These are phyloP conservation scores for Penaeus japonicus DNA, from an alignment of 1,140 invertebrate genomes.

Conservation along the genomic window DNA sequence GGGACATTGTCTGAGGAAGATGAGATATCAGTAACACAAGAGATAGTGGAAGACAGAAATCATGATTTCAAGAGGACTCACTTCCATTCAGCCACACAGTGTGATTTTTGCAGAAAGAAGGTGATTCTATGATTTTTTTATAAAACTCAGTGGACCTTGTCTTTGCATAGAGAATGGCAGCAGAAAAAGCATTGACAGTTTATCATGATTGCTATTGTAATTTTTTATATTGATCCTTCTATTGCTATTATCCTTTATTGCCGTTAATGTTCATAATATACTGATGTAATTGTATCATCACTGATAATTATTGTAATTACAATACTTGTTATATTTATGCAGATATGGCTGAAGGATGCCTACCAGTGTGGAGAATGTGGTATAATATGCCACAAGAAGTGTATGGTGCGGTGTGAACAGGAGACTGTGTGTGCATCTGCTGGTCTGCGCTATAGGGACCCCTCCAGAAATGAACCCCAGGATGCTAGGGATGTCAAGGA, in stretches of 20 bases:
- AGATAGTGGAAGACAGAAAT: conserved; percentile 64
- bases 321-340: conserved; percentile 59
- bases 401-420: conserved; percentile 84
- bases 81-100: conserved; percentile 85
- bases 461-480: conserved; percentile 6
- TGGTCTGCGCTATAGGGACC: conserved; percentile 59
- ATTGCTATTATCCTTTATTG: no score
- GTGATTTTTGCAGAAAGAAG: conserved; percentile 92
- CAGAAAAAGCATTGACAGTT: no score
- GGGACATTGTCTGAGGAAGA: conserved; percentile 53
- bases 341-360: conserved; percentile 96
- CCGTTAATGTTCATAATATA: no score
- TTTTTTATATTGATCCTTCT: no score
- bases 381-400: conserved; percentile 95
- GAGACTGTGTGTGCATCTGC: conserved; percentile 74
- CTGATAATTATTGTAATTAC: no score
- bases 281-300: no score
- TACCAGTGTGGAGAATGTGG: conserved; percentile 86
- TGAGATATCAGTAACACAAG: conserved; percentile 30
- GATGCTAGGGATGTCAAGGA: conserved; percentile 27
- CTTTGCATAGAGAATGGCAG: no score
- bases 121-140: conserved; percentile 67
- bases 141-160: no score
- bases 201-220: no score
- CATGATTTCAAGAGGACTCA: conserved; percentile 83